Evolutionary conservation across 1,140 invertebrate species (phyloP).

Genomic region (Diuraphis noxia): DNA sequence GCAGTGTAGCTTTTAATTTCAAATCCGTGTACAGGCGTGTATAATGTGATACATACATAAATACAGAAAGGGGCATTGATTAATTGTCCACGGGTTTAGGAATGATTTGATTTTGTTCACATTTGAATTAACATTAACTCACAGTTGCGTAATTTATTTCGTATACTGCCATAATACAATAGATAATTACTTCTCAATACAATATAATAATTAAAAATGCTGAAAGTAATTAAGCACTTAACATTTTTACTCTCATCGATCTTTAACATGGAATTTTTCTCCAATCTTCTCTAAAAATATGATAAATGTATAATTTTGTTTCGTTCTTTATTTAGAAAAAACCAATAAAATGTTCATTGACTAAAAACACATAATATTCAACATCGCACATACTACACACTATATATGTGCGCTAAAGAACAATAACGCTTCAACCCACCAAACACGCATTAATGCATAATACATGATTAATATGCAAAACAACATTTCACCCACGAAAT

Average conservation of each 20-base stretch:
- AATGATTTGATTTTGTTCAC: background rate
- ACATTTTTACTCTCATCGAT: background rate
- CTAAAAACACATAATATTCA: background rate
- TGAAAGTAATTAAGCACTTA: background rate
- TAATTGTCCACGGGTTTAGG: background rate
- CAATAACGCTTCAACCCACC: background rate
- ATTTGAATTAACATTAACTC: background rate
- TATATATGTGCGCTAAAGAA: background rate
- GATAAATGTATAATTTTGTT: background rate
- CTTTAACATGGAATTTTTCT: background rate
- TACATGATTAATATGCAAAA: slow-evolving; percentile 5
- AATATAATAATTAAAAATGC: background rate
- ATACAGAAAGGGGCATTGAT: background rate
- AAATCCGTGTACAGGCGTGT: background rate
- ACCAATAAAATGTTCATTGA: background rate
- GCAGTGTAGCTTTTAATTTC: background rate
- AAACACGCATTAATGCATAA: background rate
- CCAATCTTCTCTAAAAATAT: background rate
- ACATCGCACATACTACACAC: background rate
- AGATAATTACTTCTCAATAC: background rate
- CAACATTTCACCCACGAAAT: background rate
- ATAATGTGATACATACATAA: background rate
- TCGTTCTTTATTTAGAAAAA: background rate
- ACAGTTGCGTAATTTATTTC: background rate
- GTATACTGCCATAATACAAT: background rate